These are phyloP conservation scores for Cyprinodon diabolis DNA, from an alignment of 2,797 vertebrate species.

Conservation along the genomic window DNA sequence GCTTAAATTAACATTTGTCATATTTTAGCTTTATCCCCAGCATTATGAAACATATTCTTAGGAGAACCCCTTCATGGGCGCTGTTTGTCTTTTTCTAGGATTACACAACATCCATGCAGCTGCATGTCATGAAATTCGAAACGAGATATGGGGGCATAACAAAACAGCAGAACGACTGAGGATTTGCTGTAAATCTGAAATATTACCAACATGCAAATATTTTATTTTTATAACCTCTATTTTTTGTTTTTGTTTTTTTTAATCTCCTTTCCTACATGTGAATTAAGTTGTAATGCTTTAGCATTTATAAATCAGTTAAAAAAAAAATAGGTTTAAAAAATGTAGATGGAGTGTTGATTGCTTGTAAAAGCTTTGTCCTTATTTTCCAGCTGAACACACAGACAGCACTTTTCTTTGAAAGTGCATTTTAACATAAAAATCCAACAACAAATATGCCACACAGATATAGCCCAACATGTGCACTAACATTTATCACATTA, in stretches of 20 bases:
- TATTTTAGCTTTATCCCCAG: neutral
- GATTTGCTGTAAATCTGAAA: conserved; percentile 1
- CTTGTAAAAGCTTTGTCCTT: neutral
- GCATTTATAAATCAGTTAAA: too few species aligned
- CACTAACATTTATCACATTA: conserved; percentile 50
- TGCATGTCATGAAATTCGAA: neutral
- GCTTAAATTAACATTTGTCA: neutral
- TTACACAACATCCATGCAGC: neutral
- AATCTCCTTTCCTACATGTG: too few species aligned
- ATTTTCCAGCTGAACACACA: conserved; percentile 16
- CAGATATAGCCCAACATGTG: conserved; percentile 24
- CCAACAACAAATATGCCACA: conserved; percentile 8
- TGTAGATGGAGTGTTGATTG: neutral
- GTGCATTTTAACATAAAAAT: conserved; percentile 24
- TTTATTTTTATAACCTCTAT: too few species aligned
- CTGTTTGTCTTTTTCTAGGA: neutral
- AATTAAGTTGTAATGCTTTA: too few species aligned
- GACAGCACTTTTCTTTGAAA: conserved; percentile 18
- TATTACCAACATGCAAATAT: too few species aligned
- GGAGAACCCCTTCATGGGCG: neutral
- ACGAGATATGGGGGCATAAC: neutral
- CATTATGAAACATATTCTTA: neutral
- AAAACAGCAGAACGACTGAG: neutral
- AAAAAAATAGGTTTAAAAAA: too few species aligned
- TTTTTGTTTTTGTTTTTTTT: too few species aligned